Evolutionary conservation across 2,797 vertebrate genomes (phyloP).

Genomic region (Halcyon chelicuti): DNA sequence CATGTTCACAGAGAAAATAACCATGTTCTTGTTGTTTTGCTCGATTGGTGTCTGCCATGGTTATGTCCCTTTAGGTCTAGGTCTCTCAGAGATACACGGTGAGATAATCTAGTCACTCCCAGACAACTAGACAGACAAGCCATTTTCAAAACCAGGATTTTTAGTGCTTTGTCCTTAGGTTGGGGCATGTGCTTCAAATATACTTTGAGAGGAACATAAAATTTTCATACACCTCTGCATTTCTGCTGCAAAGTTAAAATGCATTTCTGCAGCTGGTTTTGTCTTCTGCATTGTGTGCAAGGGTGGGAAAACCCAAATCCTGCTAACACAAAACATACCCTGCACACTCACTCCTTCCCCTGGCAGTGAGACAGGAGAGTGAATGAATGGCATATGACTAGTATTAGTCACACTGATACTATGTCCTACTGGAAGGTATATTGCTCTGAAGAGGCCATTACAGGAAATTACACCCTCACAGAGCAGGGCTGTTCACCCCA

Average conservation of each 20-base stretch:
- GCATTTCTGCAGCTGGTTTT: not conserved
- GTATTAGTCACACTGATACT: not conserved
- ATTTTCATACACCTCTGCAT: not conserved
- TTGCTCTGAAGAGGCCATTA: not conserved
- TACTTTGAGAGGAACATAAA: not conserved
- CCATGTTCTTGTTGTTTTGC: not conserved
- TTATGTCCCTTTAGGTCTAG: not conserved
- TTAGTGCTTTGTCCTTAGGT: not conserved
- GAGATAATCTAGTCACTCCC: not conserved
- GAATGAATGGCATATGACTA: not conserved
- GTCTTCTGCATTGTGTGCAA: not conserved
- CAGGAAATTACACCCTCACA: not conserved
- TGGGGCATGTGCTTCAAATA: not conserved
- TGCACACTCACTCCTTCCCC: not conserved
- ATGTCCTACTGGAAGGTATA: not conserved
- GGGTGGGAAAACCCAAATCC: constrained; percentile 3
- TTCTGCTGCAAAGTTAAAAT: not conserved
- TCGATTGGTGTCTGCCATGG: not conserved
- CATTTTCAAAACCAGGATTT: not conserved
- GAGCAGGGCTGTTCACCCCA: not conserved
- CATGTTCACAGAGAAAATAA: not conserved
- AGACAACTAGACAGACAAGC: not conserved
- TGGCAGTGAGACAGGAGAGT: not conserved
- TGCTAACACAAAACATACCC: constrained; percentile 16
- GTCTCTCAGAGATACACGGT: not conserved